A percentile compares a stretch with the other conserved stretches of the same genome.
These are phyloP conservation scores for Agrotis clavis DNA, from an alignment of 2,888 invertebrate species.

Conservation along the genomic window DNA sequence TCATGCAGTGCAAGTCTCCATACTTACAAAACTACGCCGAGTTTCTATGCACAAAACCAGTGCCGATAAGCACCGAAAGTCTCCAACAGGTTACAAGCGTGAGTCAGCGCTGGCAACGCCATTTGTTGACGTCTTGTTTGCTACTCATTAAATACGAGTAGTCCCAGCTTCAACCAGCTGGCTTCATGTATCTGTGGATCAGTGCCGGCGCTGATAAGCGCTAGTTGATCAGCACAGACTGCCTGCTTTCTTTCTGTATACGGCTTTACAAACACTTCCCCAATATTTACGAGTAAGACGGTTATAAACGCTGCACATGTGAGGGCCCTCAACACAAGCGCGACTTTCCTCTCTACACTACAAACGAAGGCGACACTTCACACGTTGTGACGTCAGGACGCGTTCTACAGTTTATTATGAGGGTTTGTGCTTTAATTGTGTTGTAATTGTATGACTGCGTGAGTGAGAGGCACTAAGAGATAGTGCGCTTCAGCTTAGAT, in stretches of 20 bases:
- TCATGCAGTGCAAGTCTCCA: too few species aligned
- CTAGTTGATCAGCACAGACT: too few species aligned
- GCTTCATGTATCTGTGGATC: too few species aligned
- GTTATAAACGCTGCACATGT: constrained; percentile 33
- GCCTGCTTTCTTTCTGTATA: too few species aligned
- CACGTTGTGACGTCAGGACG: constrained; percentile 48
- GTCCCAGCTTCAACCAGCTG: too few species aligned
- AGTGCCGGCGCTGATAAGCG: too few species aligned
- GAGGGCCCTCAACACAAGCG: constrained; percentile 59
- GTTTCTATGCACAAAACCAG: too few species aligned
- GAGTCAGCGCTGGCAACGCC: too few species aligned
- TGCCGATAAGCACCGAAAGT: too few species aligned
- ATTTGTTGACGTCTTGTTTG: too few species aligned
- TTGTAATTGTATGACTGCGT: constrained; percentile 41
- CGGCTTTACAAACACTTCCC: neutral
- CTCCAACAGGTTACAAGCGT: too few species aligned
- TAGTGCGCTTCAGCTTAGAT: neutral
- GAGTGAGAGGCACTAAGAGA: neutral
- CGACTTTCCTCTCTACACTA: constrained; percentile 66
- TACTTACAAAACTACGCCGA: neutral
- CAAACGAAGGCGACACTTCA: constrained; percentile 69
- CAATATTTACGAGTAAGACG: neutral
- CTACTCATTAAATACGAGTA: too few species aligned
- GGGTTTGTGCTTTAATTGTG: constrained; percentile 48
- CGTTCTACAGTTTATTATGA: constrained; percentile 35